Conservation (phyloP, 2,113 vertebrate species). For the Budorcas taxicolor region DNA sequence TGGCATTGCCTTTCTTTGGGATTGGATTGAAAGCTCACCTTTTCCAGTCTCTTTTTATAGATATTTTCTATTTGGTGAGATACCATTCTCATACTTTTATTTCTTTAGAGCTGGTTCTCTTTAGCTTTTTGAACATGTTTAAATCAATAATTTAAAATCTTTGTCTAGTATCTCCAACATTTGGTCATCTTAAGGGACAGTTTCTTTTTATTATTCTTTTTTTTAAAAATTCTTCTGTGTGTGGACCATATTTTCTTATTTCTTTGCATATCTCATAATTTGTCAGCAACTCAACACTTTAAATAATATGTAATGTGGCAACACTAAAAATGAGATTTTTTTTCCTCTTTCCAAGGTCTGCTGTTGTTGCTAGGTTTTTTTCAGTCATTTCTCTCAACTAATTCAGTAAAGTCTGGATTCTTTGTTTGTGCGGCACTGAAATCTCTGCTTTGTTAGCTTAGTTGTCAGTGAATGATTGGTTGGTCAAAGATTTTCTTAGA, state of each 20-base stretch:
- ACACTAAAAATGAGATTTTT: not conserved
- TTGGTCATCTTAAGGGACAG: not conserved
- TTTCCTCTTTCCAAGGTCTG: not conserved
- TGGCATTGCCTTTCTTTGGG: not conserved
- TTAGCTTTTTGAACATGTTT: not conserved
- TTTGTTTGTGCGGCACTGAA: not conserved
- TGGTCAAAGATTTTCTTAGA: not conserved
- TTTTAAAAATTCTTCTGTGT: not conserved
- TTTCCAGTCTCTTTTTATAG: not conserved
- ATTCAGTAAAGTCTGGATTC: not conserved
- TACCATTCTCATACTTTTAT: not conserved
- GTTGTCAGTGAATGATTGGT: not conserved
- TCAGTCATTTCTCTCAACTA: not conserved
- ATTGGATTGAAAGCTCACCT: not conserved
- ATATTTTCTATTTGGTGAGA: constrained; percentile 1
- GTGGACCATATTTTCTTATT: not conserved
- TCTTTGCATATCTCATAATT: not conserved
- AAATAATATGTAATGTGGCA: not conserved
- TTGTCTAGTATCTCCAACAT: not conserved
- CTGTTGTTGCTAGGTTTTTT: not conserved
- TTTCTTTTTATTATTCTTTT: not conserved
- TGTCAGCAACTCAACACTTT: not conserved
- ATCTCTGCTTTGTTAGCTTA: not conserved
- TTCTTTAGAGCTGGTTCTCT: not conserved
- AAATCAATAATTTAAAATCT: not conserved